Percentiles rank a stretch among this genome's conserved stretches.
These are phyloP conservation scores for Entomobrya multifasciata DNA, from an alignment of 2,888 invertebrate species.

Conservation along the genomic window DNA sequence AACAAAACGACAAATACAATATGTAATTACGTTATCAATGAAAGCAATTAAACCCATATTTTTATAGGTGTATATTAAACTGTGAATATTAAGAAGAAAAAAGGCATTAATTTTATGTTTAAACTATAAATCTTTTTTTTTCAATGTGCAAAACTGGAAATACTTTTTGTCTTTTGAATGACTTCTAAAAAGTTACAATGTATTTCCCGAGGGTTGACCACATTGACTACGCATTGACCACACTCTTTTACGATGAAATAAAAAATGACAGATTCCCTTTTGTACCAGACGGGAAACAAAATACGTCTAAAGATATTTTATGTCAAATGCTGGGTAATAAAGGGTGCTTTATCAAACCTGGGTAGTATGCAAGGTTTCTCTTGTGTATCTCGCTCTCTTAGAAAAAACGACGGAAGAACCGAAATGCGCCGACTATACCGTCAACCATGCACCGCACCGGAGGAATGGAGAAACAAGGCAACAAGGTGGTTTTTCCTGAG, in stretches of 20 bases:
- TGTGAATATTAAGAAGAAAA: no score
- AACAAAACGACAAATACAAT: no score
- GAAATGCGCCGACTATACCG: constrained; percentile 28
- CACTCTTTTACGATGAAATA: not conserved
- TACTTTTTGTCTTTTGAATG: no score
- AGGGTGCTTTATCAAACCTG: constrained; percentile 32
- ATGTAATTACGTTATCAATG: no score
- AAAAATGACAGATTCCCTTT: not conserved
- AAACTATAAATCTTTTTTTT: no score
- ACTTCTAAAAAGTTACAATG: no score
- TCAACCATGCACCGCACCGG: not conserved
- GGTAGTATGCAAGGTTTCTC: not conserved
- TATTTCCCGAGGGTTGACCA: no score
- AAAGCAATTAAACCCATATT: no score
- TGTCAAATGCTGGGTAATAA: constrained; percentile 30
- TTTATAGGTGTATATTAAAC: no score
- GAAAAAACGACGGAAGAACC: constrained; percentile 14
- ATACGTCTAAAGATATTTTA: constrained; percentile 5
- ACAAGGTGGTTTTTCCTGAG: constrained; percentile 26
- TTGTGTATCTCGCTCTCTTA: not conserved
- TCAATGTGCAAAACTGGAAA: no score
- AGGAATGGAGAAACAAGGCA: constrained; percentile 2
- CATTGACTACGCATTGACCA: not conserved
- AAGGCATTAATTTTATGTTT: no score
- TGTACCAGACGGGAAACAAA: not conserved